phyloP scores from a whole-genome alignment of 1,140 invertebrate species.

The Aphidius ervi region DNA sequence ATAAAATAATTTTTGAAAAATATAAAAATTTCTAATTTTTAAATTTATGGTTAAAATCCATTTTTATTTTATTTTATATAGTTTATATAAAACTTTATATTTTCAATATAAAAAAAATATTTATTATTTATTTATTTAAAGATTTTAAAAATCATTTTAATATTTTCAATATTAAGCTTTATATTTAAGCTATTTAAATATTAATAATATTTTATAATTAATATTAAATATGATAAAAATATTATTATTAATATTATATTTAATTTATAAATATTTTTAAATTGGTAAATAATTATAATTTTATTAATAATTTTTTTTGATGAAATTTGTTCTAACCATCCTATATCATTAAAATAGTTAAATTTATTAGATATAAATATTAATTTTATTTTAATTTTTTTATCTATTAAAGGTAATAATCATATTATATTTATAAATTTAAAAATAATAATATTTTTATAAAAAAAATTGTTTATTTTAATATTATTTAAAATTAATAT shows the following conservation, averaged over 20 bases:
- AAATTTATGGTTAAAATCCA: conserved; percentile 29
- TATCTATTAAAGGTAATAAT: neutral
- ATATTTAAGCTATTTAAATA: conserved; percentile 53
- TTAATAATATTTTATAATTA: neutral
- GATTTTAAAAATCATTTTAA: conserved; percentile 44
- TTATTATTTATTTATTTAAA: conserved; percentile 41
- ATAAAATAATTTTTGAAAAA: conserved; percentile 38
- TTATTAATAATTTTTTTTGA: neutral
- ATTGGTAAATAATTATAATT: neutral
- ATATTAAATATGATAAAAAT: neutral
- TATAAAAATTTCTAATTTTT: conserved; percentile 20
- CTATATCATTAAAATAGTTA: neutral
- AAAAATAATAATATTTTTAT: neutral
- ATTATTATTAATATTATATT: neutral
- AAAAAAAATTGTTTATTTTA: neutral
- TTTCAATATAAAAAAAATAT: conserved; percentile 57
- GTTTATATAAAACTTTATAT: conserved; percentile 60
- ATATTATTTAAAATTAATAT: neutral
- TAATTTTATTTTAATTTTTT: conserved; percentile 5
- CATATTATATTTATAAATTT: conserved; percentile 1
- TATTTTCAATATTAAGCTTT: conserved; percentile 59
- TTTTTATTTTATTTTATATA: conserved; percentile 52
- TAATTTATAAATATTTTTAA: neutral
- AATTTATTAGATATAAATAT: neutral
- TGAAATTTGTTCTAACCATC: neutral